Percentiles rank a stretch among this genome's conserved stretches.
Conservation (phyloP, 1,140 invertebrate species). For the Pseudomyrmex cubaensis region DNA sequence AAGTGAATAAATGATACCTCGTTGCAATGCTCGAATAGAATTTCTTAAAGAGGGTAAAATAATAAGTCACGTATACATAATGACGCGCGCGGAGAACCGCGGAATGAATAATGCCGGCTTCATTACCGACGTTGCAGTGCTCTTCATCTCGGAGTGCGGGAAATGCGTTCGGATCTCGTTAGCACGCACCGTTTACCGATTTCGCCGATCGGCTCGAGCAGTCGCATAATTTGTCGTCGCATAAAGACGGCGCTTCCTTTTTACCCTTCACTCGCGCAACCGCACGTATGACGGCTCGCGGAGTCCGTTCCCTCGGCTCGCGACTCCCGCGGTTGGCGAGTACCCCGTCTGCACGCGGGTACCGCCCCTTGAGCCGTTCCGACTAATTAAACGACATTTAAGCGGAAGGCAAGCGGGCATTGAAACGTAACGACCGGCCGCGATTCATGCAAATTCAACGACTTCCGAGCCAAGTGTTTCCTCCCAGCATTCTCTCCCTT, state of each 20-base stretch:
- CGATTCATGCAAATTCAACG: slow-evolving; percentile 76
- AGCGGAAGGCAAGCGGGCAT: slow-evolving; percentile 65
- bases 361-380: slow-evolving; percentile 59
- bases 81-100: not conserved
- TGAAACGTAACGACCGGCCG: slow-evolving; percentile 72
- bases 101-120: not conserved
- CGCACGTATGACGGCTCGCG: not conserved
- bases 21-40: not conserved
- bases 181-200: slow-evolving; percentile 30
- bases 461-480: slow-evolving; percentile 70
- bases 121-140: not conserved
- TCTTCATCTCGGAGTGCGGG: not conserved
- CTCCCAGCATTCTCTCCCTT: slow-evolving; percentile 2
- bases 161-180: slow-evolving; percentile 26
- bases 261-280: not conserved
- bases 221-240: slow-evolving; percentile 34
- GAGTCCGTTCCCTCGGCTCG: slow-evolving; percentile 2
- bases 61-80: not conserved
- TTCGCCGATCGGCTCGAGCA: slow-evolving; percentile 26
- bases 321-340: slow-evolving; percentile 20
- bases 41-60: not conserved
- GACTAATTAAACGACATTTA: slow-evolving; percentile 75
- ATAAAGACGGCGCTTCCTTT: slow-evolving; percentile 20
- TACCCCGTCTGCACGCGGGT: slow-evolving; percentile 54
- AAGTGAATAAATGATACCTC: too few relatives aligned